Conservation (phyloP, 2,888 invertebrate species). For the Polietes domitor region DNA sequence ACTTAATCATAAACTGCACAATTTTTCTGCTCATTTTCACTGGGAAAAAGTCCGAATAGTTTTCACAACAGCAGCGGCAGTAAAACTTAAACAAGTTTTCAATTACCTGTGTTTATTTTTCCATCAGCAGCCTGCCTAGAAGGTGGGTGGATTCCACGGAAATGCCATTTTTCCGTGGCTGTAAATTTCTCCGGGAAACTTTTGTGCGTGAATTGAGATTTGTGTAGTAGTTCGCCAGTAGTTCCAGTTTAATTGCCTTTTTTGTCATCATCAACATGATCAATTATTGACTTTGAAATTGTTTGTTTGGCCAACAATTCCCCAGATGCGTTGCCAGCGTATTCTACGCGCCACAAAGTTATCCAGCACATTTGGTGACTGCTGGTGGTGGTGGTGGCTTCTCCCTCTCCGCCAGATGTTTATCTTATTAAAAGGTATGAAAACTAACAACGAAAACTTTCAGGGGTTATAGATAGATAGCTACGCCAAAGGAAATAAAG, state of each 20-base stretch:
- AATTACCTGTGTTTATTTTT: slow-evolving; percentile 38
- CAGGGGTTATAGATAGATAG: background rate
- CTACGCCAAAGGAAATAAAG: background rate
- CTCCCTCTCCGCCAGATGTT: slow-evolving; percentile 42
- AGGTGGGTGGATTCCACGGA: background rate
- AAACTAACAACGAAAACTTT: slow-evolving; percentile 50
- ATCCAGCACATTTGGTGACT: background rate
- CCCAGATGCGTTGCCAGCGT: slow-evolving; percentile 13
- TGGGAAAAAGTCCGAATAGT: slow-evolving; percentile 33
- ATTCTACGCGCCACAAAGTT: too few relatives aligned
- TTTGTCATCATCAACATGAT: slow-evolving; percentile 32
- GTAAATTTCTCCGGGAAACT: background rate
- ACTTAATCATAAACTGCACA: slow-evolving; percentile 46
- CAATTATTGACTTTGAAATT: slow-evolving; percentile 54
- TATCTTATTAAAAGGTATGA: slow-evolving; percentile 56
- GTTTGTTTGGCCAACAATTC: slow-evolving; percentile 35
- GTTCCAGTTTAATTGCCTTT: slow-evolving; percentile 23
- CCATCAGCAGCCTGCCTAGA: background rate
- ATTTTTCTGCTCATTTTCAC: slow-evolving; percentile 31
- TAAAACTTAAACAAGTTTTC: slow-evolving; percentile 61
- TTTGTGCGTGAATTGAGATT: background rate
- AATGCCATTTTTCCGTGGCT: slow-evolving; percentile 1
- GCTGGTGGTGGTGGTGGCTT: background rate
- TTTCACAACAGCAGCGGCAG: slow-evolving; percentile 26
- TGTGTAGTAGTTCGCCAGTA: background rate